Conservation (phyloP, 2,797 vertebrate genomes). For the Hylomyscus alleni region DNA sequence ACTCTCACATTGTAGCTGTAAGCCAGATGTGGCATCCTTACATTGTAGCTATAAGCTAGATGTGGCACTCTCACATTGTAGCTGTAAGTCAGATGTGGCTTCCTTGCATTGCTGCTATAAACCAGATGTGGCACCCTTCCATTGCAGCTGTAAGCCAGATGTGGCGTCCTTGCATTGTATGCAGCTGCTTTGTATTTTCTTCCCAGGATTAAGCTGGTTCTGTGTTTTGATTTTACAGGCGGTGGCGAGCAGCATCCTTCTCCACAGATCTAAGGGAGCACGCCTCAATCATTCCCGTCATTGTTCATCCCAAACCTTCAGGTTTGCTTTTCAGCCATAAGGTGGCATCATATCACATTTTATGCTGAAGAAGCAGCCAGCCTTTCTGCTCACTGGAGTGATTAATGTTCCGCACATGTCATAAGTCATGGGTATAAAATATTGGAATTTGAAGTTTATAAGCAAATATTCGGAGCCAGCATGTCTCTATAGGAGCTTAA, state of each 20-base stretch:
- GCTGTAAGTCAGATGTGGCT: no score
- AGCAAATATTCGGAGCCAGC: conserved; percentile 57
- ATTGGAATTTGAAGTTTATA: conserved; percentile 74
- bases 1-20: no score
- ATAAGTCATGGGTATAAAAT: conserved; percentile 45
- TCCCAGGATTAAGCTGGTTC: not conserved
- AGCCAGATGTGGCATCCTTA: no score
- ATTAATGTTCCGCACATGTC: conserved; percentile 39
- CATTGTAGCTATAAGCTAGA: no score
- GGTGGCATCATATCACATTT: conserved; percentile 87
- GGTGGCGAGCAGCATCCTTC: not conserved
- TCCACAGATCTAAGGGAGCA: not conserved
- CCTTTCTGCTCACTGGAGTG: conserved; percentile 47
- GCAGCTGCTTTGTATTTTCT: not conserved
- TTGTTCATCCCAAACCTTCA: not conserved
- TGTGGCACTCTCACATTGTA: no score
- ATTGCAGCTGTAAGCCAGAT: not conserved
- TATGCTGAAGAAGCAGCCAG: conserved; percentile 71
- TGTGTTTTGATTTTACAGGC: conserved; percentile 59
- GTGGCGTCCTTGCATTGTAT: not conserved
- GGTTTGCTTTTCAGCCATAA: conserved; percentile 85
- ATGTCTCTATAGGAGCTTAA: conserved; percentile 48
- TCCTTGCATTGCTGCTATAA: no score
- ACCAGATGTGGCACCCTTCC: no score
- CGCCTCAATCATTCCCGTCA: conserved; percentile 38